A percentile compares a stretch with the other conserved stretches of the same genome.
Evolutionary conservation across 1,140 invertebrate species (phyloP).

Genomic region (Bradysia coprophila): DNA sequence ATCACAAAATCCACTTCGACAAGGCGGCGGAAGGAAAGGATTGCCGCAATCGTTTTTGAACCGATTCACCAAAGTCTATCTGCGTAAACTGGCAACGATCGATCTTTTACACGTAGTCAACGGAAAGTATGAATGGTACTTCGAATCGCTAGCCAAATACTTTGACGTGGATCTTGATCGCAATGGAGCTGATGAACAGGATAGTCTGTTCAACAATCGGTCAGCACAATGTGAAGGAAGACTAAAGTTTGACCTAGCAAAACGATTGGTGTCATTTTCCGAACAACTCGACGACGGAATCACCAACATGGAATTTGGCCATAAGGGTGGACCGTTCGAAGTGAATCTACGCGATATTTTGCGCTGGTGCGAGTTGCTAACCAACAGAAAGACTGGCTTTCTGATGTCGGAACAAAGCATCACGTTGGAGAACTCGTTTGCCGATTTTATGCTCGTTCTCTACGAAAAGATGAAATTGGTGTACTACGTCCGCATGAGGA

Average conservation of each 20-base stretch:
- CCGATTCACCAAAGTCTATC: slow-evolving; percentile 90
- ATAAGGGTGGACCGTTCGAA: slow-evolving; percentile 79
- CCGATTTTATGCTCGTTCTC: slow-evolving; percentile 13
- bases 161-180: slow-evolving; percentile 4
- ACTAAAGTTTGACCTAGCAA: slow-evolving; percentile 29
- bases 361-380: slow-evolving; percentile 64
- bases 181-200: not conserved
- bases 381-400: slow-evolving; percentile 15
- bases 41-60: slow-evolving; percentile 95
- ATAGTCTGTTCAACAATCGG: not conserved
- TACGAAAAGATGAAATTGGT: slow-evolving; percentile 23
- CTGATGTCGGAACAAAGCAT: slow-evolving; percentile 4
- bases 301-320: slow-evolving; percentile 41
- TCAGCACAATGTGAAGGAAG: not conserved
- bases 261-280: slow-evolving; percentile 69
- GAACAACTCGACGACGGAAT: slow-evolving; percentile 44
- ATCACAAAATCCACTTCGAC: slow-evolving; percentile 93
- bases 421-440: slow-evolving; percentile 5
- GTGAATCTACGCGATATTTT: slow-evolving; percentile 92
- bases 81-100: slow-evolving; percentile 54
- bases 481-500: slow-evolving; percentile 22
- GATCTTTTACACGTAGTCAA: slow-evolving; percentile 42
- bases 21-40: slow-evolving; percentile 89
- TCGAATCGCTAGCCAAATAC: slow-evolving; percentile 9
- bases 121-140: slow-evolving; percentile 12